These are phyloP conservation scores for Pseudorectes ferrugineus DNA, from an alignment of 2,113 vertebrate genomes.

Conservation along the genomic window DNA sequence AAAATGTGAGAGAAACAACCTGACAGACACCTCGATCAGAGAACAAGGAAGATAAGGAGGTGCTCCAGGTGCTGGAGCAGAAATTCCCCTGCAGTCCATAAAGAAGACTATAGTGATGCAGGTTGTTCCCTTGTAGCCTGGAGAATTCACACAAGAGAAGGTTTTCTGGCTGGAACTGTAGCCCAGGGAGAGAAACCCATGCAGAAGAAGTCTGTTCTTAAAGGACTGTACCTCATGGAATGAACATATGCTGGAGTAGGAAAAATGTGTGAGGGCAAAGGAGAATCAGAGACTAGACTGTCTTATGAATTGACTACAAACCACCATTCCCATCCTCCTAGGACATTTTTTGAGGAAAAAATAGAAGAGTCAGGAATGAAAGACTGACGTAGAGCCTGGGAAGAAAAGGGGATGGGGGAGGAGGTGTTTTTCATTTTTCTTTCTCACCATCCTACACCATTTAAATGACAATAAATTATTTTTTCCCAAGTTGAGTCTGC, in stretches of 20 bases:
- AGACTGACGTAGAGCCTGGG: neutral
- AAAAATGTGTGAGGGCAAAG: neutral
- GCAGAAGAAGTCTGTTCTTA: neutral
- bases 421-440: neutral
- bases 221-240: neutral
- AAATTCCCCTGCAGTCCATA: neutral
- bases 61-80: neutral
- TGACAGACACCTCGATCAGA: neutral
- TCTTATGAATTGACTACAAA: neutral
- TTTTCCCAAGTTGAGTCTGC: neutral
- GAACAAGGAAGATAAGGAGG: neutral
- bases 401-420: accelerated
- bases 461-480: neutral
- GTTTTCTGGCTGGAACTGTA: neutral
- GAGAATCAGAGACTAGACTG: neutral
- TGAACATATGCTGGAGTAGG: neutral
- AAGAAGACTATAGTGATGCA: neutral
- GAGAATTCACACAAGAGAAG: neutral
- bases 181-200: neutral
- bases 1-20: neutral
- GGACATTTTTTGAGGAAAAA: neutral
- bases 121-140: neutral
- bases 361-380: neutral
- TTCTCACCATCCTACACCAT: neutral
- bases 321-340: neutral